Evolutionary conservation across 2,113 vertebrate species (phyloP).

Genomic region (human): GRCh38 chr6:97099001-97099500

Average conservation of each 20-base stretch:
- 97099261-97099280: rapidly evolving
- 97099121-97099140: not conserved
- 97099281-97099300: not conserved
- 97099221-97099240: rapidly evolving
- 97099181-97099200: rapidly evolving
- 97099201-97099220: rapidly evolving
- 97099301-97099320: not conserved
- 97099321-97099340: not conserved
- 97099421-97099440: not conserved
- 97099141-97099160: not conserved
- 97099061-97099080: conserved; percentile 35
- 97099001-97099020: not conserved
- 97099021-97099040: not conserved
- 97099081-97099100: not conserved
- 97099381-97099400: not conserved
- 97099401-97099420: not conserved
- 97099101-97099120: not conserved
- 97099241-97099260: rapidly evolving
- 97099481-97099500: not conserved
- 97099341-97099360: not conserved
- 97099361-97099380: not conserved
- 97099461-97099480: not conserved
- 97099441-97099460: not conserved
- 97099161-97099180: not conserved
- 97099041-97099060: not conserved